Evolutionary conservation across 2,113 vertebrate genomes (phyloP).

Genomic region (Papio anubis): DNA sequence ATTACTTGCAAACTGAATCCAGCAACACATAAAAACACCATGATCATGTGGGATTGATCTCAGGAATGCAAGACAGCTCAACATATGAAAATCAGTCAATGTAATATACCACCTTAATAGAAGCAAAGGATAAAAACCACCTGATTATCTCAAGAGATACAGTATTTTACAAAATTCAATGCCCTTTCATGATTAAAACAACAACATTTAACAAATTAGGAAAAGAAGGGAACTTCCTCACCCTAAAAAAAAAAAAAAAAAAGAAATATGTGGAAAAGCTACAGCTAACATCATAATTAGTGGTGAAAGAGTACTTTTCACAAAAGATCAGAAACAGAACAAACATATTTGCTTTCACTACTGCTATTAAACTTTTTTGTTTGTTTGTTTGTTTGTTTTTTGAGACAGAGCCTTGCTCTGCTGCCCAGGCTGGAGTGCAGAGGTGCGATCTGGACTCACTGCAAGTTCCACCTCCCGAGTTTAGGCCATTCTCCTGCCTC

Average conservation of each 20-base stretch:
- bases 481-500: too few species aligned
- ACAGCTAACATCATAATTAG: background rate
- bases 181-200: background rate
- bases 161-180: background rate
- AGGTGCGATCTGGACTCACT: too few species aligned
- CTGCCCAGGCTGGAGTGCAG: too few species aligned
- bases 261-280: background rate
- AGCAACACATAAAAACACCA: background rate
- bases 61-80: background rate
- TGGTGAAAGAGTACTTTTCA: background rate
- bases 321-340: background rate
- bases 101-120: background rate
- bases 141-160: background rate
- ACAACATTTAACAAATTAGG: background rate
- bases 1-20: background rate
- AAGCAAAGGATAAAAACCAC: background rate
- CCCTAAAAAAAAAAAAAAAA: background rate
- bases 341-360: too few species aligned
- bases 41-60: background rate
- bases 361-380: background rate
- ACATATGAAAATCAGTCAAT: background rate
- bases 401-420: too few species aligned
- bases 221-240: background rate
- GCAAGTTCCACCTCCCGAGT: too few species aligned
- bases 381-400: too few species aligned